Conservation (phyloP, 2,888 invertebrate species). For the Pollenia griseotomentosa region DNA sequence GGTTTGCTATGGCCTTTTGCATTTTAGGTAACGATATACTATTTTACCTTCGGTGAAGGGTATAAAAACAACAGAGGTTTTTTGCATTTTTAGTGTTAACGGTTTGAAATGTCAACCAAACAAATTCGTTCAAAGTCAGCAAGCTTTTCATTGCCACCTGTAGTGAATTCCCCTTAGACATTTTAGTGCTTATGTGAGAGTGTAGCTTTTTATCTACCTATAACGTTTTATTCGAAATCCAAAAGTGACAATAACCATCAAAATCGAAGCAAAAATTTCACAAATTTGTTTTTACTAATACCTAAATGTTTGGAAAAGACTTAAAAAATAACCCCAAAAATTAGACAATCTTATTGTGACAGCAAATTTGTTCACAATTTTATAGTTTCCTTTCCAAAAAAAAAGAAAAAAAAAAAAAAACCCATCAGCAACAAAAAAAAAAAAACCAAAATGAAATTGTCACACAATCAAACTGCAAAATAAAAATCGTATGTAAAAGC, state of each 20-base stretch:
- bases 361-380: conserved; percentile 81
- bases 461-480: conserved; percentile 76
- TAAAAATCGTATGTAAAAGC: conserved; percentile 55
- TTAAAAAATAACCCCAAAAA: background rate
- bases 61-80: no score
- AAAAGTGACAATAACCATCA: conserved; percentile 17
- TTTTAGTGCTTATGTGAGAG: no score
- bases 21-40: no score
- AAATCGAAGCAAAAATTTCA: background rate
- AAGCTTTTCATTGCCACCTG: no score
- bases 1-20: no score
- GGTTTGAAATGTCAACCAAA: no score
- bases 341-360: conserved; percentile 28
- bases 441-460: conserved; percentile 74
- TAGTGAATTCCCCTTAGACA: no score
- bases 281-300: conserved; percentile 26
- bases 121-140: no score
- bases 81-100: no score
- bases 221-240: conserved; percentile 2
- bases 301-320: conserved; percentile 15
- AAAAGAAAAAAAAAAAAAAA: conserved; percentile 29
- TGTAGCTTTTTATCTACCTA: background rate
- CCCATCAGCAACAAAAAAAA: background rate
- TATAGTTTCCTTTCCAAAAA: conserved; percentile 80
- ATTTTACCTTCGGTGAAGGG: no score